Evolutionary conservation across 2,113 vertebrate species (phyloP), one percentile per base, ranked within the genome.

Genomic region (Microcebus lehilahytsara): DNA sequence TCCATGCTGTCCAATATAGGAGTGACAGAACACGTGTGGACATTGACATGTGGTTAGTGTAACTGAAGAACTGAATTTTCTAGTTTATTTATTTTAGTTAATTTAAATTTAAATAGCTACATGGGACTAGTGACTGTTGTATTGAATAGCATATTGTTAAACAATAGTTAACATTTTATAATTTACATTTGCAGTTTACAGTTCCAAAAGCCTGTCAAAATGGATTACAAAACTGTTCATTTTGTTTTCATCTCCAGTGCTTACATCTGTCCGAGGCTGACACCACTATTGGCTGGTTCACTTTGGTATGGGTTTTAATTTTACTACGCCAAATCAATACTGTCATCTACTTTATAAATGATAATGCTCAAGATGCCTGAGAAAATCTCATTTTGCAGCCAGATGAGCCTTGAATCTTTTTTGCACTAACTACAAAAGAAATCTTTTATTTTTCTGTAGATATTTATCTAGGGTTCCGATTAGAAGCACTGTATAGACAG

Each of bases 381-480:
- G 80, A 84, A 89, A 75, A 34, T 74, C 93, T 97, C 89, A 9
- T 20, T 97, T 95, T 80, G 77, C 81, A 97, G 96, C 89, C 34
- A 64, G 80, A 64, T 17, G 40, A 37, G 93, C 53, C 17, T 88
- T 72, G 53, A 56, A n/a, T 88, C 30, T 56, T 93, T 94, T 94
- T 60, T 86, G 64, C 77, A 86, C 93, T 95, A 96, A 78, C 72
- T 80, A 87, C 74, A 96, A n/a, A 60, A 72, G 86, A 51, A 58
- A 64, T 42, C 11, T 67, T 96, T 74, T 67, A 79, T 74, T 95
- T 90, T 64, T 67, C 30, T 37, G 66, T 77, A 80, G 11, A 86
- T 12, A 9, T 16, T 87, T 49, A 86, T 78, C 94, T 85, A 42
- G 92, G 56, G 9, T 74, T 95, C 27, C 80, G 93, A 22, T 85